Evolutionary conservation across 2,113 vertebrate species (phyloP).

Genomic region (Phalacrocorax pelagicus): DNA sequence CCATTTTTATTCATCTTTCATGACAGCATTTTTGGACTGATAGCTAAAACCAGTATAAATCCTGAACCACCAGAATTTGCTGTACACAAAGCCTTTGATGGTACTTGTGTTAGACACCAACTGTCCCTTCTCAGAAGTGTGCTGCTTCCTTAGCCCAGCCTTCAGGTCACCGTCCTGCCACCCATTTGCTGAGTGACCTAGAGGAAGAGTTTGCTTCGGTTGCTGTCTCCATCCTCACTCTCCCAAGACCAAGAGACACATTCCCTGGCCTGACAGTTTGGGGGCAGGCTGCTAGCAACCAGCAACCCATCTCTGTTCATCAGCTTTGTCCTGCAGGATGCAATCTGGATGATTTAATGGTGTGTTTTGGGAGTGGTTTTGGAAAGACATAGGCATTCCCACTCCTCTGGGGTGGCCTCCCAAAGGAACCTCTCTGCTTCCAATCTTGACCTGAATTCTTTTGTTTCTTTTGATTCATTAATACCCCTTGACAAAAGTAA

Average conservation of each 20-base stretch:
- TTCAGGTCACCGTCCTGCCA: not conserved
- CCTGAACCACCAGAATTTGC: not conserved
- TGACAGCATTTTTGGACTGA: not conserved
- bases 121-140: not conserved
- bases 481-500: not conserved
- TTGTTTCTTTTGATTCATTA: not conserved
- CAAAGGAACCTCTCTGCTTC: not conserved
- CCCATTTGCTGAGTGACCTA: not conserved
- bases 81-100: not conserved
- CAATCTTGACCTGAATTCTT: not conserved
- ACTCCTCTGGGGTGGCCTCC: not conserved
- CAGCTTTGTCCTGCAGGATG: not conserved
- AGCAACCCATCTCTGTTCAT: not conserved
- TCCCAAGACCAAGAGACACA: not conserved
- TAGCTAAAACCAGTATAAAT: not conserved
- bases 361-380: not conserved
- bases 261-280: not conserved
- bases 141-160: not conserved
- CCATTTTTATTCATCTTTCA: not conserved
- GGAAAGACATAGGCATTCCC: not conserved
- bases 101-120: not conserved
- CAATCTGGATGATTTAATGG: not conserved
- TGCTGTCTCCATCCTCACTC: not conserved
- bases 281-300: not conserved
- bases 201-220: not conserved